A percentile compares a stretch with the other conserved stretches of the same genome.
These are phyloP conservation scores for Catajapyx aquilonaris DNA, from an alignment of 1,140 invertebrate genomes.

Conservation along the genomic window DNA sequence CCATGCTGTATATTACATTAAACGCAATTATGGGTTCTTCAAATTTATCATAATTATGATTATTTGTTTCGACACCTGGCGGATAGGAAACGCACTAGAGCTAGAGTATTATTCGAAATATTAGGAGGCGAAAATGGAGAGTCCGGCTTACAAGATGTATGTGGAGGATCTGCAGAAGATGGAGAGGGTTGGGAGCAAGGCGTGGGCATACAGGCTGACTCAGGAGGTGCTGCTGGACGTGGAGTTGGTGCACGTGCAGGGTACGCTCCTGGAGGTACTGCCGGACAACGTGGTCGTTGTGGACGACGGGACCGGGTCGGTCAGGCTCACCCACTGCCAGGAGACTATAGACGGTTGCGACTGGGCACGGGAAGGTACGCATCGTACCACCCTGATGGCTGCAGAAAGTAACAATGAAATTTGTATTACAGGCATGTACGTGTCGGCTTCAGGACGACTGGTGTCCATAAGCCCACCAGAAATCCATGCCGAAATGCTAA, in stretches of 20 bases:
- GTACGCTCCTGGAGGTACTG: background rate
- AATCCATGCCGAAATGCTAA: slow-evolving; percentile 5
- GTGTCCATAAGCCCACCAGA: slow-evolving; percentile 3
- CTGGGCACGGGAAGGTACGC: background rate
- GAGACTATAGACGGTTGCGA: background rate
- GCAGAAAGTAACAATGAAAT: background rate
- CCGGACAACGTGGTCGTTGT: background rate
- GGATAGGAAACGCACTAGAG: no score
- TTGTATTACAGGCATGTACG: slow-evolving; percentile 3
- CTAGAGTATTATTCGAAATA: background rate
- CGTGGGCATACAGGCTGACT: background rate
- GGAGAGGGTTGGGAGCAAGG: background rate
- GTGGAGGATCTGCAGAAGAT: background rate
- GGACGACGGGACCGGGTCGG: background rate
- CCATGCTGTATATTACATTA: no score
- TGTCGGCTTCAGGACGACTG: slow-evolving; percentile 4
- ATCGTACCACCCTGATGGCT: background rate
- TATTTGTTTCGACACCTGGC: no score
- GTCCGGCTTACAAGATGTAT: background rate
- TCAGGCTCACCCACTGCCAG: background rate
- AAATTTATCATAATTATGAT: no score
- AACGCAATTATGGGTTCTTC: no score
- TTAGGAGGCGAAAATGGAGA: background rate
- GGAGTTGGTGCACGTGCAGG: background rate
- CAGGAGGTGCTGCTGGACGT: background rate